Base-by-base conservation (phyloP, 1,140 invertebrate genomes). In the Phortica variegata region DNA sequence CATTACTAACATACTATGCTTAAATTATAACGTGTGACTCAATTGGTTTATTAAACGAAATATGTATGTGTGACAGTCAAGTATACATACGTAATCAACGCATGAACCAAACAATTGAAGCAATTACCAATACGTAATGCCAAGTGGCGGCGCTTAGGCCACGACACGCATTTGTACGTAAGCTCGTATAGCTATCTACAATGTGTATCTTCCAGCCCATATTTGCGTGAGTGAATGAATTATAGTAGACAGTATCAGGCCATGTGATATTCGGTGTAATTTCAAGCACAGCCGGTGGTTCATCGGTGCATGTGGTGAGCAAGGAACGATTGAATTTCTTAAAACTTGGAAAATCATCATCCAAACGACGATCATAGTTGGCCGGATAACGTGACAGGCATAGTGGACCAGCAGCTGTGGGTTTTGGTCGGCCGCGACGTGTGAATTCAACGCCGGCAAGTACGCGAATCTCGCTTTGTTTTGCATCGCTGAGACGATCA, bases 201-300 rank as follows among this genome's bases (percentile, higher is more conserved):
- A 95, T 84, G 56, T 89, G 84, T 55, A 95, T 91, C 76, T 90
- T 91, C 85, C 88, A 92, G 16, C 92, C 92, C 90, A 94, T 93
- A 61, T 93, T 91, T 2, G 86, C 82, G 54, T 93, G 90, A 0
- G 89, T 91, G 76, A 91, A 96, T 41, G 91, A 94, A 77, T 95
- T 90, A 71, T 96, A 97, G 77, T 95, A 97, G 13, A 97, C 91
- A 8, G 85, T 81, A 73, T 96, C 92, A 0, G 94, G 93, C 89
- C 92, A 95, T 1, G 89, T 85, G 10, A 87, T 84, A 72, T 95
- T 94, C 2, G 94, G 94, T 3, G 89, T 90, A 3, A 95, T 85
- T 72, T 87, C 83, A 8, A 96, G 78, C 12, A 85, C 76, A 0
- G 85, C 89, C 4, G 87, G 82, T 5, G 87, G 80, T 43, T 87